Percentiles rank a stretch among this genome's conserved stretches.
Conservation (phyloP, 2,888 invertebrate genomes). For the Coremacera marginata region DNA sequence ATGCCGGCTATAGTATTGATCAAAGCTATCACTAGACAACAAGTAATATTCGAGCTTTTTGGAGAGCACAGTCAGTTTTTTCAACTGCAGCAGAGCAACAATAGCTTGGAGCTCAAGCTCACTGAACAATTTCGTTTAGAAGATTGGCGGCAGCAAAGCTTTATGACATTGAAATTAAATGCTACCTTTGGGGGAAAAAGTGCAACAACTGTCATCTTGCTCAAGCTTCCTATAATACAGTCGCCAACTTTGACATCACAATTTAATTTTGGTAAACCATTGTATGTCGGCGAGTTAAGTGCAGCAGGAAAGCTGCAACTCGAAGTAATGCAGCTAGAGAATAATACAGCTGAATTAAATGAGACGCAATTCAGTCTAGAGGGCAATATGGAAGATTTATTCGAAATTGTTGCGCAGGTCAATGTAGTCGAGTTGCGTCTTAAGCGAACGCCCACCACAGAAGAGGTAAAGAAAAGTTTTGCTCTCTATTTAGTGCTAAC, state of each 20-base stretch:
- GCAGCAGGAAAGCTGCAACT: conserved; percentile 42
- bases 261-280: conserved; percentile 48
- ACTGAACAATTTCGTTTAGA: conserved; percentile 38
- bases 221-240: conserved; percentile 38
- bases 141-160: conserved; percentile 32
- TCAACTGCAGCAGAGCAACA: conserved; percentile 19
- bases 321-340: conserved; percentile 45
- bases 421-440: conserved; percentile 39
- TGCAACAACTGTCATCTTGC: conserved; percentile 40
- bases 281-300: conserved; percentile 49
- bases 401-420: conserved; percentile 31
- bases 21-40: conserved; percentile 35
- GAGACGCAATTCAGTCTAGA: conserved; percentile 42
- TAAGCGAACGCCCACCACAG: conserved; percentile 16
- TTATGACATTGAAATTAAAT: conserved; percentile 44
- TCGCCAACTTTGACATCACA: not conserved
- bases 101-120: conserved; percentile 41
- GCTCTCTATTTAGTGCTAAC: conserved; percentile 38
- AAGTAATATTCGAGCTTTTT: conserved; percentile 38
- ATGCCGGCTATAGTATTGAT: conserved; percentile 45
- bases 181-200: conserved; percentile 45
- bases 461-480: conserved; percentile 9
- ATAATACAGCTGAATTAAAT: conserved; percentile 33
- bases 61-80: conserved; percentile 41
- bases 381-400: conserved; percentile 44